phyloP scores from a whole-genome alignment of 2,797 vertebrate genomes.

The Bufotes viridis region DNA sequence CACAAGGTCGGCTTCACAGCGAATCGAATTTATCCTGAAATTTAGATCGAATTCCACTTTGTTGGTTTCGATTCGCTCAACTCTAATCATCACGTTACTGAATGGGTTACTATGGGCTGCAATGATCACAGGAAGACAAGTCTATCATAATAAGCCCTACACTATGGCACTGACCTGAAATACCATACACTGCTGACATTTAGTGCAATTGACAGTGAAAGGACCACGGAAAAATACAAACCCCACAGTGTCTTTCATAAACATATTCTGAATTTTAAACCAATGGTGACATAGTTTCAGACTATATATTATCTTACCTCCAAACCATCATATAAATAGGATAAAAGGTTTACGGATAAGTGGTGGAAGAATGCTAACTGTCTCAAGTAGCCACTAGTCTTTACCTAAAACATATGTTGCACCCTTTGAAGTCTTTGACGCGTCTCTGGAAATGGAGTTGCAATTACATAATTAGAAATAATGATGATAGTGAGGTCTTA shows the following conservation, averaged over 20 bases:
- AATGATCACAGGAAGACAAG: not conserved
- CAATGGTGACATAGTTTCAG: not conserved
- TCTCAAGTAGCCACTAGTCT: not conserved
- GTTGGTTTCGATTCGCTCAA: no score
- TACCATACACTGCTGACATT: not conserved
- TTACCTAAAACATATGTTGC: slow-evolving; percentile 32
- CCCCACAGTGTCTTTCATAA: not conserved
- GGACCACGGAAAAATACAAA: not conserved
- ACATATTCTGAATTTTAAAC: not conserved
- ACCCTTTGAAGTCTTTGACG: not conserved
- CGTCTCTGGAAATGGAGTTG: not conserved
- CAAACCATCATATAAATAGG: not conserved
- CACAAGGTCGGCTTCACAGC: no score
- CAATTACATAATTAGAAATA: slow-evolving; percentile 28
- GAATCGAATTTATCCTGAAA: no score
- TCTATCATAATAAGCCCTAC: not conserved
- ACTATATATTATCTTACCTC: not conserved
- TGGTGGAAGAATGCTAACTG: not conserved
- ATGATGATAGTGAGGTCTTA: slow-evolving; percentile 13
- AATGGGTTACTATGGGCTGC: no score
- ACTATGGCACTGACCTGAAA: not conserved
- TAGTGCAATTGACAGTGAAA: not conserved
- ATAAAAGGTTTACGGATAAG: not conserved
- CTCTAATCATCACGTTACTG: no score
- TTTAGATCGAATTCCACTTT: no score